phyloP scores from a whole-genome alignment of 2,888 invertebrate species.

The Lasioglossum pauxillum region DNA sequence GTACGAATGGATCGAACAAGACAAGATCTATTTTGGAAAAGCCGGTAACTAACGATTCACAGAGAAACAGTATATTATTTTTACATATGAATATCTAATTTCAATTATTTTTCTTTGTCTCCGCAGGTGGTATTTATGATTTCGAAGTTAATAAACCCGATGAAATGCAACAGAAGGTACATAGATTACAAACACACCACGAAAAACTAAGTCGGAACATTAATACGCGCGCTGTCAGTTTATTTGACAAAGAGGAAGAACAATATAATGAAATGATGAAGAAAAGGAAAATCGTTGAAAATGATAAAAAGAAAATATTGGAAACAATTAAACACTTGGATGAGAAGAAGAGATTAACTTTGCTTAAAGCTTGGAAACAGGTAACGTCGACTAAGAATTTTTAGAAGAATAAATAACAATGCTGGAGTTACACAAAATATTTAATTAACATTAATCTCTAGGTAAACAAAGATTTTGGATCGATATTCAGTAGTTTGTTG shows the following conservation, averaged over 20 bases:
- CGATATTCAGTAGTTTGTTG: constrained; percentile 95
- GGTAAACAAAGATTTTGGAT: constrained; percentile 97
- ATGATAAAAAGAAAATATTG: constrained; percentile 90
- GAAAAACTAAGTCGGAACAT: constrained; percentile 90
- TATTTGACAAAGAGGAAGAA: constrained; percentile 94
- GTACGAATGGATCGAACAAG: constrained; percentile 91
- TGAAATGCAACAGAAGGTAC: constrained; percentile 86
- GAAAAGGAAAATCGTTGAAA: constrained; percentile 90
- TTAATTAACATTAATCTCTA: constrained; percentile 66
- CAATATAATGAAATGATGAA: constrained; percentile 89
- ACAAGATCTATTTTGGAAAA: constrained; percentile 91
- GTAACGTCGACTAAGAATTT: constrained; percentile 59
- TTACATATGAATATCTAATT: not conserved
- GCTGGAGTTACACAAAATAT: not conserved
- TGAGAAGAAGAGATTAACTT: constrained; percentile 93
- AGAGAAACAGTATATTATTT: not conserved
- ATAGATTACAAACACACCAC: constrained; percentile 87
- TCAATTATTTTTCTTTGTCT: constrained; percentile 37
- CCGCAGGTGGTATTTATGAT: constrained; percentile 88
- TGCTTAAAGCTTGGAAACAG: constrained; percentile 92
- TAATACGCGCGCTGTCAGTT: constrained; percentile 94
- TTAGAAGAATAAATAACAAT: constrained; percentile 1
- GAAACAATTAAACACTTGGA: constrained; percentile 95
- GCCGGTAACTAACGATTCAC: constrained; percentile 79
- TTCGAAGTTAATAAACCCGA: constrained; percentile 87